These are phyloP conservation scores for Acromyrmex charruanus DNA, from an alignment of 1,140 invertebrate genomes.

Conservation along the genomic window DNA sequence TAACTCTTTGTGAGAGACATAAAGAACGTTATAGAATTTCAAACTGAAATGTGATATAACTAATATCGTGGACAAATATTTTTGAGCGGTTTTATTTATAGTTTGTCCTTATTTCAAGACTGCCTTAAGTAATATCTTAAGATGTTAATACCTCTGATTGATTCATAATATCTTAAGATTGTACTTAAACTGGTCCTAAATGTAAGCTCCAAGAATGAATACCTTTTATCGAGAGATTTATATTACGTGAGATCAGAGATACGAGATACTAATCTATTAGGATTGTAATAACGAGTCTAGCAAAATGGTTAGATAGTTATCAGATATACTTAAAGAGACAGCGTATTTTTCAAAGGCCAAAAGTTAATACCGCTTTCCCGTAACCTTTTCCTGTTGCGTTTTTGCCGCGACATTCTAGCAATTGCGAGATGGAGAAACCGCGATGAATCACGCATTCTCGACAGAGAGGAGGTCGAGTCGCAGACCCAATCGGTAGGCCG, in stretches of 20 bases:
- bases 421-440: constrained; percentile 19
- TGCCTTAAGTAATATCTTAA: too few relatives aligned
- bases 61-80: background rate
- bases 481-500: constrained; percentile 21
- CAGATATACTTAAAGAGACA: background rate
- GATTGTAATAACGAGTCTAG: background rate
- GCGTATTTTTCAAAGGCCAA: background rate
- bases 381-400: background rate
- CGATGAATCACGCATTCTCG: constrained; percentile 9
- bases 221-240: background rate
- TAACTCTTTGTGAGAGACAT: background rate
- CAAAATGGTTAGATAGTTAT: background rate
- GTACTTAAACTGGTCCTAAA: too few relatives aligned
- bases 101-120: too few relatives aligned
- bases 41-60: background rate
- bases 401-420: background rate
- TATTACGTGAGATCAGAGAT: background rate
- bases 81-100: too few relatives aligned
- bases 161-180: too few relatives aligned
- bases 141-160: too few relatives aligned
- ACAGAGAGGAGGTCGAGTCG: constrained; percentile 35
- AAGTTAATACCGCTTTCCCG: background rate
- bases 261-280: background rate
- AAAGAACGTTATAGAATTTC: background rate
- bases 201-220: too few relatives aligned